These are phyloP conservation scores for Brachypodius melanocephalos DNA, from an alignment of 2,113 vertebrate genomes.

Conservation along the genomic window DNA sequence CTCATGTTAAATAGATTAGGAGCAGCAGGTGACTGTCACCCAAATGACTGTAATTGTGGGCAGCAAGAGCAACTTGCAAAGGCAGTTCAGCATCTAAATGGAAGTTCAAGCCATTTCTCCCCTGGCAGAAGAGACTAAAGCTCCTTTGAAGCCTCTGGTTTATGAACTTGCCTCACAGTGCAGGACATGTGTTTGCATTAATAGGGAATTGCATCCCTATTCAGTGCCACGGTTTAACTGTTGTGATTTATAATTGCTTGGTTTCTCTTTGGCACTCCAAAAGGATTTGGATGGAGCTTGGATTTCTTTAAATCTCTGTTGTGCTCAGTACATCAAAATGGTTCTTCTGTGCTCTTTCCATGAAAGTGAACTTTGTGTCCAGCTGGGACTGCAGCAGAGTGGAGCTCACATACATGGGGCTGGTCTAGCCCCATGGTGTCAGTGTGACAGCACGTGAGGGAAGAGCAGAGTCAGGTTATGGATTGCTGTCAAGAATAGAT, in stretches of 20 bases:
- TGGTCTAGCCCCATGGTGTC: background rate
- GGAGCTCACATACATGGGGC: background rate
- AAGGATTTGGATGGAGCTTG: background rate
- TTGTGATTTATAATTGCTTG: background rate
- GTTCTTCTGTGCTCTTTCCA: background rate
- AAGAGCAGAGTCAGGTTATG: background rate
- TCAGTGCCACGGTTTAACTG: background rate
- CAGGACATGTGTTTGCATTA: background rate
- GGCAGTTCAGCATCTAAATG: background rate
- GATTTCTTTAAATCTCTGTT: background rate
- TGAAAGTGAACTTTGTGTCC: background rate
- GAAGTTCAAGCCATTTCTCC: background rate
- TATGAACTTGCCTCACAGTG: background rate
- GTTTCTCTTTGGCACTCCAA: background rate
- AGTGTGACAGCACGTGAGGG: background rate
- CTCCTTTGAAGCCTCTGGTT: background rate
- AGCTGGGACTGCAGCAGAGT: background rate
- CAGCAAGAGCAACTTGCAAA: background rate
- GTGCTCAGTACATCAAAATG: background rate
- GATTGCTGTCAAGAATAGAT: background rate
- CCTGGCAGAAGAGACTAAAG: background rate
- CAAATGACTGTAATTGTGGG: background rate
- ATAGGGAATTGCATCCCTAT: background rate
- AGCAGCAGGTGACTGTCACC: background rate
- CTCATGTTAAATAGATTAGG: background rate